phyloP scores from a whole-genome alignment of 2,113 vertebrate genomes.

The Hassar affinis region DNA sequence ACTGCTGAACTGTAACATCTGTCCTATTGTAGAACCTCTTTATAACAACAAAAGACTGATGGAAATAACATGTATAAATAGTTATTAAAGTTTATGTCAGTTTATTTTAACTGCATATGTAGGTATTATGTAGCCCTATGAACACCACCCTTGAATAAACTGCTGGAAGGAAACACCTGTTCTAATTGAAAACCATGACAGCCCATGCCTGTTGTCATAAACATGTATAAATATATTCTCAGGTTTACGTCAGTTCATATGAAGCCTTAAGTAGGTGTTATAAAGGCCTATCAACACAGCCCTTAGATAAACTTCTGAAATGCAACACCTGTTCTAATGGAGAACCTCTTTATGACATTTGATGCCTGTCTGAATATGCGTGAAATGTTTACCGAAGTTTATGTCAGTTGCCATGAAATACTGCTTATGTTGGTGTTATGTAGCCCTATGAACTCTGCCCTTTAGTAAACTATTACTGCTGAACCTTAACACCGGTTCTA shows the following conservation, averaged over 20 bases:
- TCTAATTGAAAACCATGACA: too few relatives aligned
- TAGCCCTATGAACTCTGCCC: neutral
- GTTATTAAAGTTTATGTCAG: neutral
- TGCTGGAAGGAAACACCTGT: neutral
- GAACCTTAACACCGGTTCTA: neutral
- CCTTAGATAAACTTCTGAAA: neutral
- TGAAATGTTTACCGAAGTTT: neutral
- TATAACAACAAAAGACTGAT: too few relatives aligned
- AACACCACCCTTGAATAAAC: neutral
- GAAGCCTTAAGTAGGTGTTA: neutral
- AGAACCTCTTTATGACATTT: neutral
- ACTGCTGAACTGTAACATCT: neutral
- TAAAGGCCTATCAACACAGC: too few relatives aligned
- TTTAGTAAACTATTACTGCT: neutral
- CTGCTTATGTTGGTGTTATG: neutral
- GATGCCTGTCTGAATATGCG: too few relatives aligned
- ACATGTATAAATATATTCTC: too few relatives aligned
- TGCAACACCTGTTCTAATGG: neutral
- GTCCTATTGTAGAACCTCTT: neutral
- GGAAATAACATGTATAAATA: too few relatives aligned
- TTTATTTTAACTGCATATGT: neutral
- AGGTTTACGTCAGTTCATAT: too few relatives aligned
- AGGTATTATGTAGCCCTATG: neutral
- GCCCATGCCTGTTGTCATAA: too few relatives aligned
- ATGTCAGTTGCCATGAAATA: neutral